Percentiles rank a stretch among this genome's conserved stretches.
phyloP scores from a whole-genome alignment of 2,113 vertebrate species.

The Picathartes gymnocephalus region DNA sequence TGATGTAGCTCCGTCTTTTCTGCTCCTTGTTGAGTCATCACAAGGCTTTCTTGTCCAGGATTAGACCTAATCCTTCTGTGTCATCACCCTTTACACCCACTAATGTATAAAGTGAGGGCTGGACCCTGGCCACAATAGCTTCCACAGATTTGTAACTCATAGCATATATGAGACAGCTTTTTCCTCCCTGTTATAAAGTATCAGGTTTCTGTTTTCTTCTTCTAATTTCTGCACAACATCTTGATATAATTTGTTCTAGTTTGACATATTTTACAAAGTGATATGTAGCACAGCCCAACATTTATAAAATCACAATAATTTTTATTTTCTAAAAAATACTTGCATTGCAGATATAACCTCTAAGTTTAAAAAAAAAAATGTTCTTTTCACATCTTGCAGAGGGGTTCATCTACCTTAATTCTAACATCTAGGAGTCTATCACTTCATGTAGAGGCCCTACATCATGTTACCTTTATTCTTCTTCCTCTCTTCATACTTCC shows the following conservation, averaged over 20 bases:
- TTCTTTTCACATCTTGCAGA: neutral
- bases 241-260: neutral
- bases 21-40: constrained; percentile 57
- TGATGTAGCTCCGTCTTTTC: constrained; percentile 54
- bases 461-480: neutral
- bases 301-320: neutral
- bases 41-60: constrained; percentile 42
- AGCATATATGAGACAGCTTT: neutral
- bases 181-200: neutral
- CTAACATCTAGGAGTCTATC: neutral
- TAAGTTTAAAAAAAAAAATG: neutral
- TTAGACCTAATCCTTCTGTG: constrained; percentile 63
- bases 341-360: neutral
- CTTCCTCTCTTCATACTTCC: neutral
- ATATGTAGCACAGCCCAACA: neutral
- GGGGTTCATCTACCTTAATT: neutral
- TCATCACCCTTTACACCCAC: constrained; percentile 45
- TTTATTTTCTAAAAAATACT: neutral
- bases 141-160: neutral
- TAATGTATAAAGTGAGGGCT: constrained; percentile 42
- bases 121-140: neutral
- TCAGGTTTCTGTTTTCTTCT: neutral
- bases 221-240: neutral
- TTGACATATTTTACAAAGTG: neutral
- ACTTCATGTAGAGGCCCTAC: neutral